phyloP scores from a whole-genome alignment of 2,113 vertebrate species.

The Hydrochoerus hydrochaeris region DNA sequence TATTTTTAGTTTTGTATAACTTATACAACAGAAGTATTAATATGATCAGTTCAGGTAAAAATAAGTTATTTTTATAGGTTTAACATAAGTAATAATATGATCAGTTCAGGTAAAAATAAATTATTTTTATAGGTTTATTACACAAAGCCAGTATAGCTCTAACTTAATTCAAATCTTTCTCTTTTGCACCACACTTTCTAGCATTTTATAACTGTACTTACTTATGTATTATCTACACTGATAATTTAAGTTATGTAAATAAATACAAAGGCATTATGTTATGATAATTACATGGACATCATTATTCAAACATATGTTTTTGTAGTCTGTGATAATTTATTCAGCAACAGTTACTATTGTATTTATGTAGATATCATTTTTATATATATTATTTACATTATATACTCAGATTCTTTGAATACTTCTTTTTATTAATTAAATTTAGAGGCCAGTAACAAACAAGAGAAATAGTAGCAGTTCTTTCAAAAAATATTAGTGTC shows the following conservation, averaged over 20 bases:
- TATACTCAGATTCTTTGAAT: not conserved
- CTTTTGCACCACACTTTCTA: not conserved
- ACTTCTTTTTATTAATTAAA: not conserved
- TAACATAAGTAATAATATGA: not conserved
- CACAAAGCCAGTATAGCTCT: not conserved
- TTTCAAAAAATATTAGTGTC: not conserved
- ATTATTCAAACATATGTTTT: not conserved
- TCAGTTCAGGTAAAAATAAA: not conserved
- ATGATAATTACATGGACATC: not conserved
- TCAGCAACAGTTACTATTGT: not conserved
- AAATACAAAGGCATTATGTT: not conserved
- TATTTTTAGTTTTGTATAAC: not conserved
- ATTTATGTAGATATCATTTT: not conserved
- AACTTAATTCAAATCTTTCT: not conserved
- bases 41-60: not conserved
- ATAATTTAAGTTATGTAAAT: not conserved
- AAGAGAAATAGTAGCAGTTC: not conserved
- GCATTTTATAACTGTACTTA: not conserved
- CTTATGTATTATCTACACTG: not conserved
- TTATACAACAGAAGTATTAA: not conserved
- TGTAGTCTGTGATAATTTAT: not conserved
- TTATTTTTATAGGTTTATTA: not conserved
- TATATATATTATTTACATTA: not conserved
- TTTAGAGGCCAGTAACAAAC: not conserved
- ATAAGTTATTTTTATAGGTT: not conserved